phyloP scores from a whole-genome alignment of 2,888 invertebrate species.

The Heliconius cydno region DNA sequence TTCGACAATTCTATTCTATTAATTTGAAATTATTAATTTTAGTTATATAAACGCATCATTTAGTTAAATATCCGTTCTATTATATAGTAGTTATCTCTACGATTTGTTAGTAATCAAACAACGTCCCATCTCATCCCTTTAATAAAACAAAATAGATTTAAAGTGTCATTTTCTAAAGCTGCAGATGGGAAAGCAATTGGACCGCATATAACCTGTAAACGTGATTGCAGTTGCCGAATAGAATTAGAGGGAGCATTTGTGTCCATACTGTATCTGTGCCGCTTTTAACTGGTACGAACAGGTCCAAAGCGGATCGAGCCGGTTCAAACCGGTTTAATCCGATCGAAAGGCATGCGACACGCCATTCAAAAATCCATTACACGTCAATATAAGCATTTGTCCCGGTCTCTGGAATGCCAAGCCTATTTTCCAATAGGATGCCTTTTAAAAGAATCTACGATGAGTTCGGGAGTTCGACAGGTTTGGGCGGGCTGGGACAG shows the following conservation, averaged over 20 bases:
- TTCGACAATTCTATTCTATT: too few species aligned
- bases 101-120: conserved; percentile 25
- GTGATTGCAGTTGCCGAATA: conserved; percentile 44
- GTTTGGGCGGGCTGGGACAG: conserved; percentile 5
- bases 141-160: conserved; percentile 24
- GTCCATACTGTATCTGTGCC: conserved; percentile 11
- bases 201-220: conserved; percentile 32
- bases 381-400: conserved; percentile 78
- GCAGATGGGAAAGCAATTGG: conserved; percentile 33
- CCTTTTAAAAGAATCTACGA: conserved; percentile 42
- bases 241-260: conserved; percentile 63
- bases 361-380: conserved; percentile 76
- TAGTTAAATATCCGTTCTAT: too few species aligned
- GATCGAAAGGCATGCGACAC: conserved; percentile 63
- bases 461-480: conserved; percentile 26
- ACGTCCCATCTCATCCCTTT: conserved; percentile 11
- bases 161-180: conserved; percentile 20
- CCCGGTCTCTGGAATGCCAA: conserved; percentile 48
- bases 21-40: too few species aligned
- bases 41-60: too few species aligned
- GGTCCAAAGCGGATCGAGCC: conserved; percentile 49
- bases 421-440: conserved; percentile 45
- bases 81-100: too few species aligned
- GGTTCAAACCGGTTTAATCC: conserved; percentile 56
- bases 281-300: conserved; percentile 44